These are phyloP conservation scores for Acholoe squamosa DNA, from an alignment of 2,888 invertebrate genomes.

Conservation along the genomic window DNA sequence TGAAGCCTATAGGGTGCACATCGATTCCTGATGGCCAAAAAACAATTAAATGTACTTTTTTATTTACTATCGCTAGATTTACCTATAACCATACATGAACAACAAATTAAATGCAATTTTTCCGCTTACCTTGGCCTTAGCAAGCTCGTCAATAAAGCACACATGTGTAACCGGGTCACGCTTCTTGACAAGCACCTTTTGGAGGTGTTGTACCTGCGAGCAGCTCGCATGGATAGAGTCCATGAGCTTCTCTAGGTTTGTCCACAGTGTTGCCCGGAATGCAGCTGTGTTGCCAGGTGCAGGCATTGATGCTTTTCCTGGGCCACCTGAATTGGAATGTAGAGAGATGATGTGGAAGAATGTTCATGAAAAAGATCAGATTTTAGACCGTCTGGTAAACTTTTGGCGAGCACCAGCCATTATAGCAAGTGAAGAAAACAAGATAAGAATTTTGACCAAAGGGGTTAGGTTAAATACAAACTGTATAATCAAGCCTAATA, in stretches of 20 bases:
- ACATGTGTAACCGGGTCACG: conserved; percentile 85
- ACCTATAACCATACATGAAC: no score
- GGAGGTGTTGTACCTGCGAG: conserved; percentile 84
- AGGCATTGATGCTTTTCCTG: conserved; percentile 86
- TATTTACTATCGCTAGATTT: no score
- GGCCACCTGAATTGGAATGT: conserved; percentile 77
- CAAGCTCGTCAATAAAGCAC: conserved; percentile 85
- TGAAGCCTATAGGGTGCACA: neutral
- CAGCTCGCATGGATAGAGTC: conserved; percentile 86
- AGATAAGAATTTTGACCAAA: no score
- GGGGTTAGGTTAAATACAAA: no score
- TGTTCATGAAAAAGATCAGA: no score
- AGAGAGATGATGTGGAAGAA: neutral
- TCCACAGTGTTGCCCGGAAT: conserved; percentile 90
- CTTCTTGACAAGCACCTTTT: conserved; percentile 85
- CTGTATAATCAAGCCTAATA: no score
- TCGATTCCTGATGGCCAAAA: no score
- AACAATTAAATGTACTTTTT: no score
- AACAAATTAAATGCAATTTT: no score
- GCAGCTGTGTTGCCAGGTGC: conserved; percentile 86
- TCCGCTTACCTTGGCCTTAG: conserved; percentile 72
- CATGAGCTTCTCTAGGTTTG: conserved; percentile 93
- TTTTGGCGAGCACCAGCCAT: no score
- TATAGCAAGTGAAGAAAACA: no score
- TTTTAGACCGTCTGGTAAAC: no score